Conservation (phyloP, 2,113 vertebrate genomes). For the Holacanthus passer region DNA sequence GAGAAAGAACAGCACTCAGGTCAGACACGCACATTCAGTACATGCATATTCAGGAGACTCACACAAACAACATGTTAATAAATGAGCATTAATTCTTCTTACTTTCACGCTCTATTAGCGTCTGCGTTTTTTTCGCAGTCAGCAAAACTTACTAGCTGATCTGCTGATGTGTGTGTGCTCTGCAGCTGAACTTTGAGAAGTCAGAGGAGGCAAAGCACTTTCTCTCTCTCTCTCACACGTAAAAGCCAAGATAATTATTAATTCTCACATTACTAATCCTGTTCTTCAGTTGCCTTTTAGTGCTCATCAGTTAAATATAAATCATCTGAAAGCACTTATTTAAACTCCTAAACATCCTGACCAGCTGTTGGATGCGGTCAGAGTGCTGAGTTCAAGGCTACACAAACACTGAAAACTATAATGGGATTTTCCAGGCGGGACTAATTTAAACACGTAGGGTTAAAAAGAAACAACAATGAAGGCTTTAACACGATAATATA, state of each 20-base stretch:
- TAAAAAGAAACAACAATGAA: background rate
- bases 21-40: constrained; percentile 8
- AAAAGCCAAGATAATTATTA: constrained; percentile 36
- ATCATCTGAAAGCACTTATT: background rate
- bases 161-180: constrained; percentile 24
- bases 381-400: background rate
- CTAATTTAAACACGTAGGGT: background rate
- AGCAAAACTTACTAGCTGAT: constrained; percentile 39
- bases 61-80: constrained; percentile 46
- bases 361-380: background rate
- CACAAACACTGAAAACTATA: background rate
- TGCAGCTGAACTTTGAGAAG: constrained; percentile 46
- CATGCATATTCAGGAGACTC: background rate
- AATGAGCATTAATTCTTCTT: constrained; percentile 26
- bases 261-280: constrained; percentile 36
- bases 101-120: constrained; percentile 30
- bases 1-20: constrained; percentile 20
- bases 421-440: too few relatives aligned
- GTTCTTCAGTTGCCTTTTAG: background rate
- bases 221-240: background rate
- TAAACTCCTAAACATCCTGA: too few relatives aligned
- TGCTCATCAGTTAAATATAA: constrained; percentile 3
- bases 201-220: background rate
- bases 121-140: constrained; percentile 34
- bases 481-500: too few relatives aligned